Evolutionary conservation across 2,113 vertebrate genomes (phyloP).

Genomic region (Planiliza haematocheilus): DNA sequence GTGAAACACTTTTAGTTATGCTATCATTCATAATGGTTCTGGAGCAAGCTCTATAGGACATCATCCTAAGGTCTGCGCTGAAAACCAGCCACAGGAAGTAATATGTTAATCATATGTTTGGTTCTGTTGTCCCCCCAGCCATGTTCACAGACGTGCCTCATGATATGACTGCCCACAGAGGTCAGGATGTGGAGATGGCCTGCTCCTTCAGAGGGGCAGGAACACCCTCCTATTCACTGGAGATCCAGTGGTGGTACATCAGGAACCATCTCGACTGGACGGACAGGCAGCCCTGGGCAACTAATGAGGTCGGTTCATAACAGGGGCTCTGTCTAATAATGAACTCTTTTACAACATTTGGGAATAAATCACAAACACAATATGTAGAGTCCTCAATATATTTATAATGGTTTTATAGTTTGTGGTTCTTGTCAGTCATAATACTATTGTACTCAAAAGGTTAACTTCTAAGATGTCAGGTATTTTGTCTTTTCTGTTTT

Average conservation of each 20-base stretch:
- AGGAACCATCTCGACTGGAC: slow-evolving; percentile 91
- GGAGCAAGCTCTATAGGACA: neutral
- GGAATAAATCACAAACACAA: too few species aligned
- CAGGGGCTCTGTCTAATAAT: neutral
- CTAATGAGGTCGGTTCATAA: slow-evolving; percentile 83
- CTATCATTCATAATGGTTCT: neutral
- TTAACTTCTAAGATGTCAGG: too few species aligned
- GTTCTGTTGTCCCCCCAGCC: slow-evolving; percentile 80
- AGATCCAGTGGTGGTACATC: slow-evolving; percentile 99
- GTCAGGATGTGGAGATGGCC: slow-evolving; percentile 97
- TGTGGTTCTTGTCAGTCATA: neutral
- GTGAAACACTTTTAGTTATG: too few species aligned
- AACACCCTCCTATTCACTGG: slow-evolving; percentile 92
- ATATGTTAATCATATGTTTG: neutral
- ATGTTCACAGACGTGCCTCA: slow-evolving; percentile 96
- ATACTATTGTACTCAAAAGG: neutral
- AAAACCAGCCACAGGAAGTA: neutral
- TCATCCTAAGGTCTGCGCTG: neutral
- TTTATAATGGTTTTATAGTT: too few species aligned
- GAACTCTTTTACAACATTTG: neutral
- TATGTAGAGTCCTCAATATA: too few species aligned
- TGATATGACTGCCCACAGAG: slow-evolving; percentile 90
- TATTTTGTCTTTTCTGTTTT: too few species aligned
- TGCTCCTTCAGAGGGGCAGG: slow-evolving; percentile 96
- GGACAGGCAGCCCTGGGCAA: slow-evolving; percentile 89